Evolutionary conservation across 2,797 vertebrate genomes (phyloP), one percentile per base, ranked within the genome.

Genomic region (Bovichtus diacanthus): DNA sequence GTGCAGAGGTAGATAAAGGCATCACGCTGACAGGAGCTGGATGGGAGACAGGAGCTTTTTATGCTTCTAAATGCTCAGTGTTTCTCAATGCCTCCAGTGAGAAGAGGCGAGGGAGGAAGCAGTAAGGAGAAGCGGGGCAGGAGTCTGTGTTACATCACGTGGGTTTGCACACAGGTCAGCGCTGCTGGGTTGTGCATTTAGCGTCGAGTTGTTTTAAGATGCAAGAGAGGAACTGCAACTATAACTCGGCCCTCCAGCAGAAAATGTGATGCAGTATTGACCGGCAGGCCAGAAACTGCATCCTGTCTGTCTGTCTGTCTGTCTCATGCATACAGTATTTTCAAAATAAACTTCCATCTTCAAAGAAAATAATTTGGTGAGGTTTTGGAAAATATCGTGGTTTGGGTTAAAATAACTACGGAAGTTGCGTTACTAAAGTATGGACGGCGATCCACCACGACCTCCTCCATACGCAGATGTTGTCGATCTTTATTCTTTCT

Each of bases 1-100:
- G 83, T 64, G 67, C 67, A 60, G 78, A 87, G 84, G 85, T 71
- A 86, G 87, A 90, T 88, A 80, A 83, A 92, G 80, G 87, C 83
- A 88, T 89, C 75, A 51, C 41, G 41, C 72, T 66, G 72, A 74
- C 77, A 65, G 75, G 34, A 80, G 58, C 55, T 55, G 76, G 55
- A 77, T 61, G 71, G 65, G 21, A 79, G 72, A 74, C 77, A 65
- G 75, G 34, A 80, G 58, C 55, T 55, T 87, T 86, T 80, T 64
- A 65, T 66, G 60, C 69, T 74, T 77, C 71, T 50, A 76, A 88
- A 87, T 80, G 60, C 63, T 73, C 63, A 25, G 29, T 59, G 38
- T 43, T 69, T 72, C 41, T 63, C 64, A 70, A 78, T 68, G 50
- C 72, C 64, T 77, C 25, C 15, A 21, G 56, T 16, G 29, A 76